Conservation (phyloP, 2,797 vertebrate species). For the Rhynchonycteris naso region DNA sequence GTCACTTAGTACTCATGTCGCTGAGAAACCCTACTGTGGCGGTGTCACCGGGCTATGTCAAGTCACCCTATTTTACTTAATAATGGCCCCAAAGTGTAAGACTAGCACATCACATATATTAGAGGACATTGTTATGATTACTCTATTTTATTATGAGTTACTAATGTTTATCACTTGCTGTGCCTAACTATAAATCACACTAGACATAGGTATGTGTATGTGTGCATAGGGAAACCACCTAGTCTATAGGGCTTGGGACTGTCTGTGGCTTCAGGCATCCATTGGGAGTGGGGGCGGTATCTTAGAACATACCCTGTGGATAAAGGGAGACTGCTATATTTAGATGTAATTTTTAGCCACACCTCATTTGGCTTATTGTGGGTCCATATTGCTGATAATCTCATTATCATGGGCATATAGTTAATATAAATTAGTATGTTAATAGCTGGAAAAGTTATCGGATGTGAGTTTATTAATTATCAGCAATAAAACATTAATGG, state of each 20-base stretch:
- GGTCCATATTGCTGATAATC: not conserved
- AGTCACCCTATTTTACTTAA: not conserved
- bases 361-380: not conserved
- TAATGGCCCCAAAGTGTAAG: not conserved
- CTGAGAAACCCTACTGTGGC: rapidly evolving
- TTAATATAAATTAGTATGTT: not conserved
- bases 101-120: not conserved
- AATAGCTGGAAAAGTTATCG: conserved; percentile 16
- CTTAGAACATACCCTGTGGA: not conserved
- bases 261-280: not conserved
- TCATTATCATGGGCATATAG: not conserved
- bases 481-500: not conserved
- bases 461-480: conserved; percentile 26
- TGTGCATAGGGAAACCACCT: not conserved
- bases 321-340: too few relatives aligned
- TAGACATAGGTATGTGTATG: too few relatives aligned
- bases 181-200: not conserved
- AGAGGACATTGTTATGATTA: not conserved
- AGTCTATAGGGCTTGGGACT: too few relatives aligned
- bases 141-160: not conserved
- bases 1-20: not conserved
- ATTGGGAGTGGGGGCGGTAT: not conserved
- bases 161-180: not conserved
- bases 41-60: not conserved
- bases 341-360: not conserved